phyloP scores from a whole-genome alignment of 2,888 invertebrate genomes.

The Apodemia duryi region DNA sequence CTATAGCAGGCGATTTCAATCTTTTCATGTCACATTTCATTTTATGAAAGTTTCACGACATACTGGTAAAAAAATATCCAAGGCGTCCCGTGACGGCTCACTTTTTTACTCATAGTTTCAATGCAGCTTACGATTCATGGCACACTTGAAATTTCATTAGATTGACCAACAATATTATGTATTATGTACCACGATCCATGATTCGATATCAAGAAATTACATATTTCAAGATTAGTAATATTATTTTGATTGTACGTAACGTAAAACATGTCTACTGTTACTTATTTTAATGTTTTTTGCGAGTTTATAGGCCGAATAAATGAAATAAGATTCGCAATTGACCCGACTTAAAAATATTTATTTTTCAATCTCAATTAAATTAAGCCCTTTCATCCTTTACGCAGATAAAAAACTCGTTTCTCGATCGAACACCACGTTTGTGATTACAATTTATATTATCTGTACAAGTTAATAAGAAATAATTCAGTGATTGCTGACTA shows the following conservation, averaged over 20 bases:
- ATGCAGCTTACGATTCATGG: no score
- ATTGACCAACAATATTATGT: no score
- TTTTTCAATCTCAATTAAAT: neutral
- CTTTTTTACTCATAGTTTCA: no score
- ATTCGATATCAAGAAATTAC: neutral
- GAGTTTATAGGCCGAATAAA: neutral
- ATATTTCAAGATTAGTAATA: neutral
- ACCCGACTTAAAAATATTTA: neutral
- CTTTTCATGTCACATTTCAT: no score
- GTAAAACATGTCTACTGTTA: neutral
- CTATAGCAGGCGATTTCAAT: no score
- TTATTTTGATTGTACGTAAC: neutral
- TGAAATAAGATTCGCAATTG: neutral
- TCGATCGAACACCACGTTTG: neutral
- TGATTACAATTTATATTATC: neutral
- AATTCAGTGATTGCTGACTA: neutral
- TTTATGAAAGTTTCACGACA: no score
- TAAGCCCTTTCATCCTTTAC: neutral
- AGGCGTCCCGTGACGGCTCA: no score
- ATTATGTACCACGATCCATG: no score
- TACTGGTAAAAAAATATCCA: no score
- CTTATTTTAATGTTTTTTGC: neutral
- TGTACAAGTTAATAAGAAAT: constrained; percentile 2
- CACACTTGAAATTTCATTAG: no score
- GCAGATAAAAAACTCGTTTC: neutral